A percentile compares a stretch with the other conserved stretches of the same genome.
These are phyloP conservation scores for Aleiodes leptofemur DNA, from an alignment of 2,888 invertebrate species.

Conservation along the genomic window DNA sequence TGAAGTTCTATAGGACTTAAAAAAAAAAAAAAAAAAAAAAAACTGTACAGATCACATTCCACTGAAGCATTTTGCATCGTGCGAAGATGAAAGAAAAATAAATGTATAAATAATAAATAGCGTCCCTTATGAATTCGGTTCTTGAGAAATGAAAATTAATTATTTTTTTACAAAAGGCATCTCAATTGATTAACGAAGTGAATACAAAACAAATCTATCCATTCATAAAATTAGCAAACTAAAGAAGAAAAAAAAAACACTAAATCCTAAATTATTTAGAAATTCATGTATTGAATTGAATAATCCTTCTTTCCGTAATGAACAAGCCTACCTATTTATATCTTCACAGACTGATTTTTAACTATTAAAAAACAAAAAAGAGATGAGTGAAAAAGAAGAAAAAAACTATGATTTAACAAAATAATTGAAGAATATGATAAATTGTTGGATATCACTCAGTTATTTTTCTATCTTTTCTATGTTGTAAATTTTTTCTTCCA, in stretches of 20 bases:
- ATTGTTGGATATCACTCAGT: not conserved
- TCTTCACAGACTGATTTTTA: conserved; percentile 43
- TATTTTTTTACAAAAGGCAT: conserved; percentile 47
- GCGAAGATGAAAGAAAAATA: not conserved
- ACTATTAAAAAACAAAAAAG: conserved; percentile 8
- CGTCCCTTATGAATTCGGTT: conserved; percentile 23
- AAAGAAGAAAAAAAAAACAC: no score
- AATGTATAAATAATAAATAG: conserved; percentile 24
- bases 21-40: not conserved
- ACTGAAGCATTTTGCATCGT: conserved; percentile 24
- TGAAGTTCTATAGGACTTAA: no score
- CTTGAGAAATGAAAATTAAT: conserved; percentile 21
- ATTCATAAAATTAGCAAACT: conserved; percentile 8
- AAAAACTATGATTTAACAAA: not conserved
- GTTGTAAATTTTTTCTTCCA: conserved; percentile 17
- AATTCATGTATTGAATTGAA: no score
- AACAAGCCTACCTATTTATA: conserved; percentile 4
- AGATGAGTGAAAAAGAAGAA: not conserved
- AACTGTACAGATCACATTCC: not conserved
- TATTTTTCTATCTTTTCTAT: conserved; percentile 29
- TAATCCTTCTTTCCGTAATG: no score
- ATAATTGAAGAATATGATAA: not conserved
- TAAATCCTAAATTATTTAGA: no score
- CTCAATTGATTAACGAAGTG: conserved; percentile 5
- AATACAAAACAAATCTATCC: conserved; percentile 10